Base-by-base conservation (phyloP, 2,113 vertebrate species). In the Zosterops borbonicus region DNA sequence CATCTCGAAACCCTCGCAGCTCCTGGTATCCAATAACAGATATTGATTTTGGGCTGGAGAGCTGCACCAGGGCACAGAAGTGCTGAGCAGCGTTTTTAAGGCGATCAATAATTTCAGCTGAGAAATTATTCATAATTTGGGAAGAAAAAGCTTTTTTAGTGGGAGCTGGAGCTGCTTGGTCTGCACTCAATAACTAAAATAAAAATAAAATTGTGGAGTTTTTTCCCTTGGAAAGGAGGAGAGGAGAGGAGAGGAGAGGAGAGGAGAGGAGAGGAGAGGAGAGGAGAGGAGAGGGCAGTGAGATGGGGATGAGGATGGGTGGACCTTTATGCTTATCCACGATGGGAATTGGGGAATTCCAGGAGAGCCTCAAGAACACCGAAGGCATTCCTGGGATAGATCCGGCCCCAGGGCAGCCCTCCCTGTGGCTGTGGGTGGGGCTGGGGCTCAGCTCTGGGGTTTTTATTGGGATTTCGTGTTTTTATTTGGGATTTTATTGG, bases 81-180 rank as follows among this genome's bases (percentile, higher is more conserved):
- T 0, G 5, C 31, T 2, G 8, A 52, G 35, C 16, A 3, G 15
- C 46, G 5, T 5, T 52, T 31, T 33, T 4, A 1, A 31, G 14
- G 35, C 4, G 3, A 17, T n/a, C 53, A 4, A 23, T 49, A 11
- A 74, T 20, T 65, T 69, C 75, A 75, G 41, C 31, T 44, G 71
- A 62, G 76, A 27, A 79, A 47, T 29, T 11, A 11, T 47, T 25
- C 28, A 14, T n/a, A 15, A 47, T 39, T 80, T 7, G 31, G 23
- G 16, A 11, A 15, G 28, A 29, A 59, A 60, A 91, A 31, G 18
- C 2, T 56, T 49, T 49, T 89, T 71, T 22, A n/a, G 5, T 12
- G 2, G 28, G 6, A 37, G 49, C 5, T 14, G 23, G n/a, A 59
- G 47, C 67, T 49, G 37, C 21, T 20, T 5, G 17, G 4, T 12